Base-by-base conservation (phyloP, 2,113 vertebrate species). In the Antechinus stuartii region DNA sequence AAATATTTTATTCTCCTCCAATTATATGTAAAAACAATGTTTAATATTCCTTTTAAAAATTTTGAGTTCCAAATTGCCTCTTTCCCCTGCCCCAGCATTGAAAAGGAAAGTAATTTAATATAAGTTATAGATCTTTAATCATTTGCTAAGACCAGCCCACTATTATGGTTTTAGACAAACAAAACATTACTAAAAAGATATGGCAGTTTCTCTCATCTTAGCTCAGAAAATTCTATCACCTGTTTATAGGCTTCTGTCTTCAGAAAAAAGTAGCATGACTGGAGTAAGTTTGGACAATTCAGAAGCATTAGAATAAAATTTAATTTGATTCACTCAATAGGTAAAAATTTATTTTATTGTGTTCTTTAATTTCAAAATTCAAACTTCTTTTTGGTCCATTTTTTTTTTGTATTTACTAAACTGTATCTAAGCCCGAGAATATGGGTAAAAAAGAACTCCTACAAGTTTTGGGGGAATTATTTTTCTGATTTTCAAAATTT, bases 401-500 rank as follows among this genome's bases (percentile, higher is more conserved):
- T 61, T 42, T 95, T 90, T 56, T 91, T 76, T 91, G 61, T 76
- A 35, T 76, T 92, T 53, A 46, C 25, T 3, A 16, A 95, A 84
- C 22, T 84, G 68, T 19, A 42, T 42, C 19, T 84, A 84, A 47
- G n/a, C 46, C 93, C 54, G 24, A n/a, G 8, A 90, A 68, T 68
- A 49, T 89, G 22, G 27, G 54, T 56, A 2, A 94, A 68, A 52
- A 94, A 53, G 50, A 94, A 89, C 2, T 93, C 27, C 95, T 53
- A 91, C 90, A 42, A 42, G 89, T 54, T 57, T 50, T 90, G 76
- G 14, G 49, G 42, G 22, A 95, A 22, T 93, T 91, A 47, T 46
- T 16, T 90, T 94, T 93, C 55, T 89, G 42, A 93, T 50, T 56
- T 19, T 49, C 55, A 93, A 92, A 54, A 53, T 53, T 91, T 95